These are phyloP conservation scores for Agelastica alni DNA, from an alignment of 2,888 invertebrate species.

Conservation along the genomic window DNA sequence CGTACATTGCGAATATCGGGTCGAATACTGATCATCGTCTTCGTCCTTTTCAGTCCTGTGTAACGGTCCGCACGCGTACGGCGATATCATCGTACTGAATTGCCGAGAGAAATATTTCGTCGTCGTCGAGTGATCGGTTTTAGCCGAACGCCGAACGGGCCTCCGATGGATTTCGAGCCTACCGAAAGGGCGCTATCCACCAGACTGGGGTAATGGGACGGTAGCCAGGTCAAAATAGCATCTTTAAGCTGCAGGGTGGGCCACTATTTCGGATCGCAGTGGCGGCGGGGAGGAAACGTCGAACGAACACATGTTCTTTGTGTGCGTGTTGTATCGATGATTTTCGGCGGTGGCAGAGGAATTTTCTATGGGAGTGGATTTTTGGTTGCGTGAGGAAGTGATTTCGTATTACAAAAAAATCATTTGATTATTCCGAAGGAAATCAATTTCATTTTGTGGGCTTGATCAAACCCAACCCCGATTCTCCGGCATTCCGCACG, in stretches of 20 bases:
- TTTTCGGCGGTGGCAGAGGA: slow-evolving; percentile 10
- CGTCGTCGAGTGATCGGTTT: slow-evolving; percentile 13
- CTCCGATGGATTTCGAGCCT: slow-evolving; percentile 23
- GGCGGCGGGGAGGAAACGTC: slow-evolving; percentile 22
- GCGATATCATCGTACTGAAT: slow-evolving; percentile 44
- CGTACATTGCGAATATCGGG: slow-evolving; percentile 36
- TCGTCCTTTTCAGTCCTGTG: slow-evolving; percentile 39
- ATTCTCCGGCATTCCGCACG: background rate
- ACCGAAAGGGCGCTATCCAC: slow-evolving; percentile 32
- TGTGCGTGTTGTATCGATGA: slow-evolving; percentile 19
- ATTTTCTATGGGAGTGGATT: slow-evolving; percentile 15
- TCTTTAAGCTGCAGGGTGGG: slow-evolving; percentile 38
- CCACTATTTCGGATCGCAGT: slow-evolving; percentile 17
- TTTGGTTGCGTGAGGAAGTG: slow-evolving; percentile 19
- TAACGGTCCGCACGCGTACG: slow-evolving; percentile 44
- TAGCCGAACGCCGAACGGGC: slow-evolving; percentile 17
- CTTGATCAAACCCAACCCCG: slow-evolving; percentile 7
- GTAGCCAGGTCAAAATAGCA: slow-evolving; percentile 45
- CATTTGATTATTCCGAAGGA: slow-evolving; percentile 10
- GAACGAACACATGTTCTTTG: slow-evolving; percentile 24
- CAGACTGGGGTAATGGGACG: slow-evolving; percentile 38
- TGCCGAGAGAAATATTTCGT: no score
- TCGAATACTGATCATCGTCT: slow-evolving; percentile 31
- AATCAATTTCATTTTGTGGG: slow-evolving; percentile 16
- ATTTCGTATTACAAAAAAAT: slow-evolving; percentile 12